Conservation (phyloP, 2,113 vertebrate genomes). For the Colius striatus region DNA sequence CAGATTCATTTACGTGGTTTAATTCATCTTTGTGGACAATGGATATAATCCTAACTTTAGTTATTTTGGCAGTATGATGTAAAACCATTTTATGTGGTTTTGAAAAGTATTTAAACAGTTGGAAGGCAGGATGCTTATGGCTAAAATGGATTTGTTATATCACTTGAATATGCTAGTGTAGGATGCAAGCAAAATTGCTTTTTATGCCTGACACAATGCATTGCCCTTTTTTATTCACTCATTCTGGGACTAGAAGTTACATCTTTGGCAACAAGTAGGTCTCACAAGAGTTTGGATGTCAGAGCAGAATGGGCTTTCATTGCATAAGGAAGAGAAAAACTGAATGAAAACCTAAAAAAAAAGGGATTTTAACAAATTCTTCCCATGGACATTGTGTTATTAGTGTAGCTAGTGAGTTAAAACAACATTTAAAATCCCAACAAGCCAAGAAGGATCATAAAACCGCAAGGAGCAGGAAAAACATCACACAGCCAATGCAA, state of each 20-base stretch:
- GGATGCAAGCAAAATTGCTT: not conserved
- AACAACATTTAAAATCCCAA: not conserved
- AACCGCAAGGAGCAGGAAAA: conserved; percentile 13
- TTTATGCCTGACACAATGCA: not conserved
- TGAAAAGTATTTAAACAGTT: not conserved
- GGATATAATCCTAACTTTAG: not conserved
- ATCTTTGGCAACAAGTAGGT: not conserved
- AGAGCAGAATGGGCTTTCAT: not conserved
- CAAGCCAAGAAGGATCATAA: conserved; percentile 20
- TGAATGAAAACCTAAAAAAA: not conserved
- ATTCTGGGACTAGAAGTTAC: not conserved
- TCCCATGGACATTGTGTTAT: not conserved
- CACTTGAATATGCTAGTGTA: not conserved
- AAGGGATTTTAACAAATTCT: not conserved
- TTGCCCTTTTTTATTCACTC: not conserved
- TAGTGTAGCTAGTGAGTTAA: not conserved
- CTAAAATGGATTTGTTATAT: not conserved
- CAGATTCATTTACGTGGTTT: not conserved
- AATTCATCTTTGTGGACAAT: not conserved
- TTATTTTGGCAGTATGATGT: not conserved
- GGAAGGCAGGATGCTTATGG: not conserved
- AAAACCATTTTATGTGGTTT: not conserved
- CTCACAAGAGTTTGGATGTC: not conserved
- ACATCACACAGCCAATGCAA: not conserved
- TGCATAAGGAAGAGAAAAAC: not conserved